phyloP scores from a whole-genome alignment of 2,797 vertebrate genomes.

The Salarias fasciatus region DNA sequence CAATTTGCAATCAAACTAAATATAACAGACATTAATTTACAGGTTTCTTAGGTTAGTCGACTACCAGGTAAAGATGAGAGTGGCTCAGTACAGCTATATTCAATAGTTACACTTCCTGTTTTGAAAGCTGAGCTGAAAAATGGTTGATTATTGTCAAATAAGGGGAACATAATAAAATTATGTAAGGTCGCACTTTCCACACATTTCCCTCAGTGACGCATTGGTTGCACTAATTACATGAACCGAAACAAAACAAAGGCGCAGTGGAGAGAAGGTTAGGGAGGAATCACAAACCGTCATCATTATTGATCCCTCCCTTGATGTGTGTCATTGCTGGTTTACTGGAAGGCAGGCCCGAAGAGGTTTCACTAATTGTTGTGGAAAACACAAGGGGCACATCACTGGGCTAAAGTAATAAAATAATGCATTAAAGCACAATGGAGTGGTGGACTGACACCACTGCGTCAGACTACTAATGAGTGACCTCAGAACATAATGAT shows the following conservation, averaged over 20 bases:
- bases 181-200: no score
- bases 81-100: no score
- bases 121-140: no score
- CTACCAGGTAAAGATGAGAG: neutral
- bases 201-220: neutral
- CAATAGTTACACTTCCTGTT: no score
- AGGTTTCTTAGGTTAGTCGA: neutral
- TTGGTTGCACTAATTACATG: neutral
- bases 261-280: neutral
- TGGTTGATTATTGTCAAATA: no score
- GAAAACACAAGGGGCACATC: constrained; percentile 34
- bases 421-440: constrained; percentile 17
- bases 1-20: neutral
- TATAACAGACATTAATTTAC: neutral
- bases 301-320: constrained; percentile 25
- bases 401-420: constrained; percentile 24
- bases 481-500: constrained; percentile 11
- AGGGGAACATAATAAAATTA: no score
- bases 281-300: constrained; percentile 17
- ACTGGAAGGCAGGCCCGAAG: constrained; percentile 23
- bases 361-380: constrained; percentile 40
- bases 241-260: neutral
- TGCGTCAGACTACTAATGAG: constrained; percentile 14
- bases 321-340: constrained; percentile 23
- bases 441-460: neutral